A percentile compares a stretch with the other conserved stretches of the same genome.
Conservation (phyloP, 2,888 invertebrate species). For the Lycophotia porphyrea region DNA sequence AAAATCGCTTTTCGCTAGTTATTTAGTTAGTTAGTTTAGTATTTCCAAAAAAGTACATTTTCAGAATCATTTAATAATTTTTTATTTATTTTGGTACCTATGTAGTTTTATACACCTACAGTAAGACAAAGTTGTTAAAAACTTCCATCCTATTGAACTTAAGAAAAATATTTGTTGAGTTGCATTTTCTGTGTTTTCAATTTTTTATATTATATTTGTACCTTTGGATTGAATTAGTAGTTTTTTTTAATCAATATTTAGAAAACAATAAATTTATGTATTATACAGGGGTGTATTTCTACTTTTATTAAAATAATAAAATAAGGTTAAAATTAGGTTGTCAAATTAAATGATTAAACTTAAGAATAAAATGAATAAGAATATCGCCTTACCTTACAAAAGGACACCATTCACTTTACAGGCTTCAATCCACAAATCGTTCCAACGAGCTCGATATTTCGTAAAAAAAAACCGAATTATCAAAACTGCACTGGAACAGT, state of each 20-base stretch:
- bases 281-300: background rate
- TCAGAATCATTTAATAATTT: background rate
- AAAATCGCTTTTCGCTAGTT: background rate
- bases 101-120: too few species aligned
- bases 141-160: too few species aligned
- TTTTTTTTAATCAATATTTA: background rate
- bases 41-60: background rate
- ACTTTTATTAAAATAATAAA: too few species aligned
- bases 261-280: background rate
- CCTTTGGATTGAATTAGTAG: background rate
- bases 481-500: conserved; percentile 18
- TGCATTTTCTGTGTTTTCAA: background rate
- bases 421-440: conserved; percentile 20
- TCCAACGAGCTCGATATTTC: conserved; percentile 16
- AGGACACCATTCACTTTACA: conserved; percentile 65
- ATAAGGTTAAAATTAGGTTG: background rate
- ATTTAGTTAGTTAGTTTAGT: background rate
- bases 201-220: background rate
- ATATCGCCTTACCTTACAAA: conserved; percentile 57
- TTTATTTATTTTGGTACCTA: too few species aligned
- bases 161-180: background rate
- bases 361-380: conserved; percentile 16
- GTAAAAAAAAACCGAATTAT: conserved; percentile 11
- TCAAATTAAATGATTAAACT: background rate
- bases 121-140: too few species aligned